Percentiles rank a stretch among this genome's conserved stretches.
These are phyloP conservation scores for Glaucomys volans DNA, from an alignment of 2,113 vertebrate species.

Conservation along the genomic window DNA sequence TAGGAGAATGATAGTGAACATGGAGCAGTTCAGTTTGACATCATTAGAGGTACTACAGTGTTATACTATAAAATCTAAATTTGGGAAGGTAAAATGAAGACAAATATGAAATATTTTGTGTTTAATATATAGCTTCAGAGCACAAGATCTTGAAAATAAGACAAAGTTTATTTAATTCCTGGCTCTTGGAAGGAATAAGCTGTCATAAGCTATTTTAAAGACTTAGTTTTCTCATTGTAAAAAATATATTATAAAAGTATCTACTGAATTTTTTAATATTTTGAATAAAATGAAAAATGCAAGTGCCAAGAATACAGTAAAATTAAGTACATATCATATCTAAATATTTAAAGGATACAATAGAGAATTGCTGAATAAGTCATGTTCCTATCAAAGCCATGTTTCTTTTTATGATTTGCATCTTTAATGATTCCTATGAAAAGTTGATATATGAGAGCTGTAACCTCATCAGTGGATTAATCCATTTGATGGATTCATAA, in stretches of 20 bases:
- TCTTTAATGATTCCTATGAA: too few species aligned
- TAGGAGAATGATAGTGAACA: background rate
- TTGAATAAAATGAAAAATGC: background rate
- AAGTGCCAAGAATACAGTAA: background rate
- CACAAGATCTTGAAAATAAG: background rate
- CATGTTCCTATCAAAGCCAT: background rate
- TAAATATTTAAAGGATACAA: background rate
- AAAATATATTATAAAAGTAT: background rate
- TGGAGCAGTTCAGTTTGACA: background rate
- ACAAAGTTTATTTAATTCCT: background rate
- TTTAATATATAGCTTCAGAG: background rate
- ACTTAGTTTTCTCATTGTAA: background rate
- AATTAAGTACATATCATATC: background rate
- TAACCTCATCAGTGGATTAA: too few species aligned
- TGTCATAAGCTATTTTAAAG: background rate
- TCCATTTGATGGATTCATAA: too few species aligned
- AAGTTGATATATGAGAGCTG: too few species aligned
- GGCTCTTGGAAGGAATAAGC: too few species aligned
- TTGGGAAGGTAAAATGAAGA: background rate
- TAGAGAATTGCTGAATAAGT: background rate
- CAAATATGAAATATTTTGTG: background rate
- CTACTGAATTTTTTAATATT: background rate
- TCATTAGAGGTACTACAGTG: accelerated
- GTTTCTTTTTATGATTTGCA: background rate
- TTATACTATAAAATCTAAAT: background rate